A percentile compares a stretch with the other conserved stretches of the same genome.
Evolutionary conservation across 2,797 vertebrate species (phyloP).

Genomic region (Macropus fuliginosus): DNA sequence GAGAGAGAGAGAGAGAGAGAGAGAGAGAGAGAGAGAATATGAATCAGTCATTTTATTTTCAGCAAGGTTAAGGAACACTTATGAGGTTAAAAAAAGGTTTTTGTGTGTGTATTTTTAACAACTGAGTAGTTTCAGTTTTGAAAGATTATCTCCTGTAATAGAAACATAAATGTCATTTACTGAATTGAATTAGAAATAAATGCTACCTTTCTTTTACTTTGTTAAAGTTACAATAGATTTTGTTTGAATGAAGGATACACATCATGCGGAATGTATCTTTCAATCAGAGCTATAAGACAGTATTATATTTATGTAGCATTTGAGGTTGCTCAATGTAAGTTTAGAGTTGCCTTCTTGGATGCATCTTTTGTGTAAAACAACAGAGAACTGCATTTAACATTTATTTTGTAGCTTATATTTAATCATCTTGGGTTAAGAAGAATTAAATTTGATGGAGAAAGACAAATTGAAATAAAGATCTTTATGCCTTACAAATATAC

Average conservation of each 20-base stretch:
- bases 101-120: neutral
- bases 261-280: constrained; percentile 37
- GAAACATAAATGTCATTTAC: neutral
- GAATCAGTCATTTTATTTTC: neutral
- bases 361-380: constrained; percentile 57
- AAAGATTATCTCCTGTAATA: constrained; percentile 8
- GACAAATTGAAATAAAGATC: neutral
- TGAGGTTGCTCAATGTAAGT: neutral
- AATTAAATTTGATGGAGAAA: constrained; percentile 29
- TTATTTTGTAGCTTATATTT: constrained; percentile 55
- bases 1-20: neutral
- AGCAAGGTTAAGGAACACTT: constrained; percentile 7
- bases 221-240: constrained; percentile 32
- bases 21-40: too few relatives aligned
- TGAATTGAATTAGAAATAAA: constrained; percentile 50
- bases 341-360: constrained; percentile 33
- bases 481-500: neutral
- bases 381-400: constrained; percentile 48
- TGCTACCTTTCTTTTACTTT: constrained; percentile 45
- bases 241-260: constrained; percentile 28
- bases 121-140: neutral
- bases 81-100: neutral
- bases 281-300: constrained; percentile 20
- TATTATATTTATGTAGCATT: constrained; percentile 31
- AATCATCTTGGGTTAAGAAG: constrained; percentile 38